phyloP scores from a whole-genome alignment of 2,113 vertebrate genomes.

The Orcinus orca region DNA sequence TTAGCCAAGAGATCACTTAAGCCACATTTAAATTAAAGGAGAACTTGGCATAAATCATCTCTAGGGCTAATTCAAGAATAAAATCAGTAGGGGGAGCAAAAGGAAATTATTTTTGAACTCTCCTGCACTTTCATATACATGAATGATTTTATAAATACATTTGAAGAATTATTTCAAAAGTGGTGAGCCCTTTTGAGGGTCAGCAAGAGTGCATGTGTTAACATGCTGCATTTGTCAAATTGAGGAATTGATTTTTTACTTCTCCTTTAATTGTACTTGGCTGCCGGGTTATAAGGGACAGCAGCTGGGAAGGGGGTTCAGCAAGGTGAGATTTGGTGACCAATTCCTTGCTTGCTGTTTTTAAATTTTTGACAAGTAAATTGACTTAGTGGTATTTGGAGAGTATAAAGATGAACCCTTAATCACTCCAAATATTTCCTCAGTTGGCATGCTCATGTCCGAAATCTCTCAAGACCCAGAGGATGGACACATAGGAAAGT shows the following conservation, averaged over 20 bases:
- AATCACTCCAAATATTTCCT: not conserved
- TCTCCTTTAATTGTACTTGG: not conserved
- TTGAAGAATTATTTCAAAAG: not conserved
- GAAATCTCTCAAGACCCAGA: not conserved
- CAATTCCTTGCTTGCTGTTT: not conserved
- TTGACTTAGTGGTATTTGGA: not conserved
- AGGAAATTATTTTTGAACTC: constrained; percentile 38
- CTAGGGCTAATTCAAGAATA: not conserved
- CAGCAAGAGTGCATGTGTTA: not conserved
- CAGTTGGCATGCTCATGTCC: not conserved
- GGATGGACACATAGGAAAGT: not conserved
- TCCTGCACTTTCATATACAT: not conserved
- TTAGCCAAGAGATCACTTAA: not conserved
- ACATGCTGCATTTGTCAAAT: not conserved
- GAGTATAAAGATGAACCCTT: not conserved
- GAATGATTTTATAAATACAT: constrained; percentile 18
- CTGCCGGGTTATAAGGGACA: not conserved
- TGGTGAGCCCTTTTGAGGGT: not conserved
- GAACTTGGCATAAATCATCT: constrained; percentile 23
- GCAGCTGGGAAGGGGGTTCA: not conserved
- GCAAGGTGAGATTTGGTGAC: not conserved
- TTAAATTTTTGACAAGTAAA: not conserved
- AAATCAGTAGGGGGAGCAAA: not conserved
- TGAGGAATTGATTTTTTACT: not conserved
- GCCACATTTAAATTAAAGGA: constrained; percentile 25